These are phyloP conservation scores for Sceloporus undulatus DNA, from an alignment of 2,113 vertebrate genomes.

Conservation along the genomic window DNA sequence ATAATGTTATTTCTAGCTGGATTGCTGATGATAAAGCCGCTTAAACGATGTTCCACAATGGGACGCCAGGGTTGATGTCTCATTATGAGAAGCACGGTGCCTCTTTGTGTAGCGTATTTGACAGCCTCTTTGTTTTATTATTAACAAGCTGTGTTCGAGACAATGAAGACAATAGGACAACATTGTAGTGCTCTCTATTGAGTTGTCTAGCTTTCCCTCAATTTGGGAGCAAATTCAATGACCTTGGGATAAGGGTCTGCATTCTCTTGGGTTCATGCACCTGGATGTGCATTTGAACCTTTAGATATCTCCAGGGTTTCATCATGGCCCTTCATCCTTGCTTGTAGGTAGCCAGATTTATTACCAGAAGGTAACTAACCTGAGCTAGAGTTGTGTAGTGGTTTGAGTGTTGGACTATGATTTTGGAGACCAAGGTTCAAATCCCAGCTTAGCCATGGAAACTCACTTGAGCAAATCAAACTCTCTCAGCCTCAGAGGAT, in stretches of 20 bases:
- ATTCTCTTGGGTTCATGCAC: background rate
- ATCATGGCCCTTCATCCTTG: rapidly evolving
- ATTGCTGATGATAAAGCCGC: background rate
- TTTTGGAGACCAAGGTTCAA: too few species aligned
- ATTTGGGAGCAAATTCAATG: rapidly evolving
- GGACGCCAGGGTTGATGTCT: slow-evolving; percentile 38
- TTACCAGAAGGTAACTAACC: background rate
- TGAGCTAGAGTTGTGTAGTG: too few species aligned
- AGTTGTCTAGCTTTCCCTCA: background rate
- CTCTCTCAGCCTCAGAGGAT: too few species aligned
- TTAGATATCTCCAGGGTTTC: rapidly evolving
- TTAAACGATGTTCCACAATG: background rate
- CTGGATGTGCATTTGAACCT: rapidly evolving
- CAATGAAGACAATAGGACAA: background rate
- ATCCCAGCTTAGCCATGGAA: too few species aligned
- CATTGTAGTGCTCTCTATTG: background rate
- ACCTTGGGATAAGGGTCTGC: background rate
- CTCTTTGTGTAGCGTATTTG: slow-evolving; percentile 18
- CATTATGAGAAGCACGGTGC: slow-evolving; percentile 16
- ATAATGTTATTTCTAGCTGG: slow-evolving; percentile 41
- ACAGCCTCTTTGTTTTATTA: slow-evolving; percentile 34
- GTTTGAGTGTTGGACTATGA: too few species aligned
- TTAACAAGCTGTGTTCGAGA: background rate
- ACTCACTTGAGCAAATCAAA: too few species aligned
- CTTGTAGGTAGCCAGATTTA: rapidly evolving